phyloP scores from a whole-genome alignment of 2,113 vertebrate genomes.

The Scomber japonicus region DNA sequence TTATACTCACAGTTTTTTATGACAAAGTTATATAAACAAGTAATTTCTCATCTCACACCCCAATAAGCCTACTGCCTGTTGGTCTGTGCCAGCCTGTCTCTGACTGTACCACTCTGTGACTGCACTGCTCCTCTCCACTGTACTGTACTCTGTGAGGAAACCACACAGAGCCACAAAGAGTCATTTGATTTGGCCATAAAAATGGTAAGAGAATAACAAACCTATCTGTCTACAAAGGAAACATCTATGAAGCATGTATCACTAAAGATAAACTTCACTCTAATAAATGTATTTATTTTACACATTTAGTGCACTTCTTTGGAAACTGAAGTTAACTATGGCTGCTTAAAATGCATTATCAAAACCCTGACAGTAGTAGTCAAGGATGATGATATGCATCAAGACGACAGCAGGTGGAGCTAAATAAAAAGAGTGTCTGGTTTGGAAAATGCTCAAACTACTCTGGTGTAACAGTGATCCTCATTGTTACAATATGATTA shows the following conservation, averaged over 20 bases:
- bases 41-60: neutral
- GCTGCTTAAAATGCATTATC: neutral
- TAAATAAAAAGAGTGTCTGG: slow-evolving; percentile 29
- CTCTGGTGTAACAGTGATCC: neutral
- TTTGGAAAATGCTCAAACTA: neutral
- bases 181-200: slow-evolving; percentile 3
- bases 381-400: slow-evolving; percentile 6
- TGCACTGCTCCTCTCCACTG: slow-evolving; percentile 6
- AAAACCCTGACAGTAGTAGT: neutral
- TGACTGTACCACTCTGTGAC: slow-evolving; percentile 54
- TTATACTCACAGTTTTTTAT: neutral
- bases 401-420: slow-evolving; percentile 72
- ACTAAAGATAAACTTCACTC: neutral
- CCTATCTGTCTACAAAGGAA: neutral
- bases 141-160: slow-evolving; percentile 17
- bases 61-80: neutral
- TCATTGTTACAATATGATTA: neutral
- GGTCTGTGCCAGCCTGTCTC: slow-evolving; percentile 33
- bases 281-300: neutral
- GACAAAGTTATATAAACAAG: neutral
- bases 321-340: neutral
- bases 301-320: neutral
- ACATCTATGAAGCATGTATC: neutral
- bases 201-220: slow-evolving; percentile 10
- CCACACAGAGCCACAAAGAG: slow-evolving; percentile 36